Evolutionary conservation across 2,888 invertebrate species (phyloP).

Genomic region (Drosophila crucigera): DNA sequence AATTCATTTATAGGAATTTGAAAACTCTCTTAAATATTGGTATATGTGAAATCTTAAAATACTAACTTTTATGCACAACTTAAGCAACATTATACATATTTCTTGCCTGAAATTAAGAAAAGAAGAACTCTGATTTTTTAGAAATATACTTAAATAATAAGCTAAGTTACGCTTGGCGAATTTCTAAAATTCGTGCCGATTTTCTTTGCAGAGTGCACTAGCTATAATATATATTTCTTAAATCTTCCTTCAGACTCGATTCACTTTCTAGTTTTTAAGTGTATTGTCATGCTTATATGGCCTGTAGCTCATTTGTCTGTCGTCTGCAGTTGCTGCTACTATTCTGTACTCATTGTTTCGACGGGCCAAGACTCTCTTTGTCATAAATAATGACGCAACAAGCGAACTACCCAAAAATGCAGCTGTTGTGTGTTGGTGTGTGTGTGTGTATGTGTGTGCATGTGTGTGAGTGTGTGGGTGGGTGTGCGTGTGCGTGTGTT

Average conservation of each 20-base stretch:
- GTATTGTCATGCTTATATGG: constrained; percentile 4
- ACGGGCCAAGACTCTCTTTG: constrained; percentile 19
- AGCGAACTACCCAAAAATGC: constrained; percentile 58
- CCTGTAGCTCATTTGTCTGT: constrained; percentile 36
- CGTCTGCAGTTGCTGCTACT: constrained; percentile 18
- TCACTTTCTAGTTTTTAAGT: background rate
- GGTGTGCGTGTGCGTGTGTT: constrained; percentile 28
- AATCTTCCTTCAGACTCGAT: background rate
- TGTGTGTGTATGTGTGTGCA: background rate
- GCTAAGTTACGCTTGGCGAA: too few relatives aligned
- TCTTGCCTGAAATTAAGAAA: too few relatives aligned
- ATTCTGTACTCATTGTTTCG: background rate
- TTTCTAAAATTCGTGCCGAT: too few relatives aligned
- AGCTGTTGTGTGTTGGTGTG: constrained; percentile 19
- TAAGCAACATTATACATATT: too few relatives aligned
- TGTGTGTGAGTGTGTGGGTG: background rate
- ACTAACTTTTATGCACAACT: too few relatives aligned
- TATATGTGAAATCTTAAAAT: too few relatives aligned
- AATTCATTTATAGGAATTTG: too few relatives aligned
- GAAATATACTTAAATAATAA: too few relatives aligned
- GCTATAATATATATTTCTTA: too few relatives aligned
- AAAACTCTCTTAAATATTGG: too few relatives aligned
- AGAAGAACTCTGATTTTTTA: too few relatives aligned
- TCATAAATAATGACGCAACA: constrained; percentile 59
- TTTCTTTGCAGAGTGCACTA: too few relatives aligned